Evolutionary conservation across 2,797 vertebrate species (phyloP).

Genomic region (Masticophis lateralis): DNA sequence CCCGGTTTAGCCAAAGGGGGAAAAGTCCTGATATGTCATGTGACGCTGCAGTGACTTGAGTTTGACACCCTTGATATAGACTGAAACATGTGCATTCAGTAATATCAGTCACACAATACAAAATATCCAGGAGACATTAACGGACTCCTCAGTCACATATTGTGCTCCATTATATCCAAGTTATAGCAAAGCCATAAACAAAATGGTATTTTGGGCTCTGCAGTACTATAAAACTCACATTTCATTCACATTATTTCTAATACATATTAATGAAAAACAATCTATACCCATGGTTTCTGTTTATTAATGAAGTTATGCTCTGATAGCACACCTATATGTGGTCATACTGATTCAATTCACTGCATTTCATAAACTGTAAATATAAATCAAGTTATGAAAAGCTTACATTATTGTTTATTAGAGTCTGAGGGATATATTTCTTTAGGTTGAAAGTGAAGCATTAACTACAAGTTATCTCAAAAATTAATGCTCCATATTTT

Average conservation of each 20-base stretch:
- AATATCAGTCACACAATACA: slow-evolving; percentile 62
- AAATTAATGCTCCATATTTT: slow-evolving; percentile 62
- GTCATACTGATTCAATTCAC: slow-evolving; percentile 71
- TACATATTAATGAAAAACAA: slow-evolving; percentile 42
- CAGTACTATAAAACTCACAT: slow-evolving; percentile 30
- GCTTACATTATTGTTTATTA: slow-evolving; percentile 65
- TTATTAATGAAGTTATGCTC: slow-evolving; percentile 61
- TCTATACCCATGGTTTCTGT: slow-evolving; percentile 64
- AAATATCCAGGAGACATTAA: slow-evolving; percentile 59
- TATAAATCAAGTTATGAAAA: slow-evolving; percentile 72
- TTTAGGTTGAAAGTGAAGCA: slow-evolving; percentile 66
- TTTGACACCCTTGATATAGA: neutral
- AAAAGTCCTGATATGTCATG: no score
- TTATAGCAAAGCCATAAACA: slow-evolving; percentile 18
- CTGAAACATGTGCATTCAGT: slow-evolving; percentile 56
- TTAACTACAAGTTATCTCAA: slow-evolving; percentile 66
- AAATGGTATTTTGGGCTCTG: slow-evolving; percentile 38
- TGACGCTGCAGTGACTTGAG: no score
- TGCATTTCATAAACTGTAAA: slow-evolving; percentile 73
- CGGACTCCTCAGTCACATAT: slow-evolving; percentile 37
- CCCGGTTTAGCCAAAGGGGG: no score
- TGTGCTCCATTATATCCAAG: slow-evolving; percentile 49
- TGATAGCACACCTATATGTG: slow-evolving; percentile 73
- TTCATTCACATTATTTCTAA: slow-evolving; percentile 48
- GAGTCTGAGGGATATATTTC: slow-evolving; percentile 69